Evolutionary conservation across 2,888 invertebrate genomes (phyloP).

Genomic region (Drosophila formosana): DNA sequence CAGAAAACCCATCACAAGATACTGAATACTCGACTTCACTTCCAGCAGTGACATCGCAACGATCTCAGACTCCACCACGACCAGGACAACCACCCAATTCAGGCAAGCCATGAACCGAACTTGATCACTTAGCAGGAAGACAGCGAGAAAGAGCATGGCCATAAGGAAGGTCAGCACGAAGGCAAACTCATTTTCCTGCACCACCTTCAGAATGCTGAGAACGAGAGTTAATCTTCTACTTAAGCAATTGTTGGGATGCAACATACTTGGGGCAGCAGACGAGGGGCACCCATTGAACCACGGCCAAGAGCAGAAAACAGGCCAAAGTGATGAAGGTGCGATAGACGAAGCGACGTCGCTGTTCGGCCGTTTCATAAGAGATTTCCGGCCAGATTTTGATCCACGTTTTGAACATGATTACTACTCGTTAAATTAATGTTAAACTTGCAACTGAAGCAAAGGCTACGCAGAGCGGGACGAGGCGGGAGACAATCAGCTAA

Average conservation of each 20-base stretch:
- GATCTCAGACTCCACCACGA: constrained; percentile 46
- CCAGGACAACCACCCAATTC: constrained; percentile 29
- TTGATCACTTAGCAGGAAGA: constrained; percentile 33
- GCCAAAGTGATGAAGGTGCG: constrained; percentile 12
- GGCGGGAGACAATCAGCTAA: not conserved
- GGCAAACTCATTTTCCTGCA: constrained; percentile 18
- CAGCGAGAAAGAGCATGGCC: constrained; percentile 35
- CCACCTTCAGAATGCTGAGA: not conserved
- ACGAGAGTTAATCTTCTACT: not conserved
- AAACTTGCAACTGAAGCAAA: constrained; percentile 9
- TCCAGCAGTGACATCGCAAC: constrained; percentile 30
- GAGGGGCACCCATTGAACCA: constrained; percentile 42
- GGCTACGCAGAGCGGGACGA: not conserved
- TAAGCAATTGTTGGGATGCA: not conserved
- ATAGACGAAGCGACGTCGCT: constrained; percentile 30
- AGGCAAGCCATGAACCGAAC: constrained; percentile 26
- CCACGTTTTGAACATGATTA: constrained; percentile 48
- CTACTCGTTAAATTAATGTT: constrained; percentile 18
- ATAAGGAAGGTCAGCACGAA: constrained; percentile 41
- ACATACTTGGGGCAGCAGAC: constrained; percentile 24
- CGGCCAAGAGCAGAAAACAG: constrained; percentile 15
- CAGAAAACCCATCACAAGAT: constrained; percentile 27
- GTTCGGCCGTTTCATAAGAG: constrained; percentile 19
- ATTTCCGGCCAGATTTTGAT: constrained; percentile 24
- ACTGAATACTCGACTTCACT: not conserved